A percentile compares a stretch with the other conserved stretches of the same genome.
These are phyloP conservation scores for Apogon hyalosoma DNA, from an alignment of 2,797 vertebrate species.

Conservation along the genomic window DNA sequence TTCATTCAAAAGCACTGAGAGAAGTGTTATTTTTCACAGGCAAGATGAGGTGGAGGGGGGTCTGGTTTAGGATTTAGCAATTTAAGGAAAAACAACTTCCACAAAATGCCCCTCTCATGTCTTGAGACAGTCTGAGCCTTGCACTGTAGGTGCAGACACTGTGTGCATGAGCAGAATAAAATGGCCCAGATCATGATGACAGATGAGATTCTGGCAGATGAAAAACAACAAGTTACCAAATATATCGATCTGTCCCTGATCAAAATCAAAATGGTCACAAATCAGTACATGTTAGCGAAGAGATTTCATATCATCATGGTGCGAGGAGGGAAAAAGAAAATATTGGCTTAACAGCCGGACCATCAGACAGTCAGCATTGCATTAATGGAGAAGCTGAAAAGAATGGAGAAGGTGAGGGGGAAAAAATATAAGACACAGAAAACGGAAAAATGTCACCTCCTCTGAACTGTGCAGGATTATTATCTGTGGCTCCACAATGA, in stretches of 20 bases:
- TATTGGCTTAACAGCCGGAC: slow-evolving; percentile 26
- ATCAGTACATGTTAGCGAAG: slow-evolving; percentile 25
- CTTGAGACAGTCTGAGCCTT: slow-evolving; percentile 17
- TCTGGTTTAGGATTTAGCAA: slow-evolving; percentile 35
- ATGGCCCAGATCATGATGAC: slow-evolving; percentile 30
- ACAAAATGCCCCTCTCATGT: slow-evolving; percentile 29
- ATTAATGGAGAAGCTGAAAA: slow-evolving; percentile 47
- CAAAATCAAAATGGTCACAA: slow-evolving; percentile 15
- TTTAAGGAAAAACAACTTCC: slow-evolving; percentile 27
- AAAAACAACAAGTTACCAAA: slow-evolving; percentile 16
- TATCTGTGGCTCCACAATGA: slow-evolving; percentile 58
- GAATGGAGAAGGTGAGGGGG: slow-evolving; percentile 1
- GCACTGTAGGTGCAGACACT: slow-evolving; percentile 12
- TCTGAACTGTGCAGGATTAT: slow-evolving; percentile 53
- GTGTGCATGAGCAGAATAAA: slow-evolving; percentile 56
- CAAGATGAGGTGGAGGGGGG: not conserved
- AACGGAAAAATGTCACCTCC: slow-evolving; percentile 59
- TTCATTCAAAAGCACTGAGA: slow-evolving; percentile 23
- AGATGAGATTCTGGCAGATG: slow-evolving; percentile 7
- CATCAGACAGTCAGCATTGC: slow-evolving; percentile 46
- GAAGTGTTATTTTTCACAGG: too few species aligned
- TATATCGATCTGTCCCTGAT: slow-evolving; percentile 12
- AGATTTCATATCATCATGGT: slow-evolving; percentile 38
- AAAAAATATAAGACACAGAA: slow-evolving; percentile 41
- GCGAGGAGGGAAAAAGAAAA: slow-evolving; percentile 9